Evolutionary conservation across 1,140 invertebrate genomes (phyloP).

Genomic region (Metaphire vulgaris): DNA sequence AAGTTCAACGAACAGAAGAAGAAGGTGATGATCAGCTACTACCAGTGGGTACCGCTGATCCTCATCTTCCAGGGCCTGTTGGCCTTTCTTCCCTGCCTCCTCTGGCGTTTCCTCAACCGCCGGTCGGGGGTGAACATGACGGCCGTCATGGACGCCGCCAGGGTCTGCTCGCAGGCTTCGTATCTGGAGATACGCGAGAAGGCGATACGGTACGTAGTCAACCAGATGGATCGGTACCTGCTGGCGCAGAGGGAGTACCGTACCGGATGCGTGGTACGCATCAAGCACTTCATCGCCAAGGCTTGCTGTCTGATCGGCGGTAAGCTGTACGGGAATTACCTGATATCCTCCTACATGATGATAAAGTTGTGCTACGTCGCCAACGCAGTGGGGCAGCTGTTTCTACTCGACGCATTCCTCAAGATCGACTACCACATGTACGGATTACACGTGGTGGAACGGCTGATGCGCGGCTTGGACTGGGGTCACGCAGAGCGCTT

Average conservation of each 20-base stretch:
- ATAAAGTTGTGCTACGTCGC: slow-evolving; percentile 53
- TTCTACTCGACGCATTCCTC: slow-evolving; percentile 54
- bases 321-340: too few relatives aligned
- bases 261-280: slow-evolving; percentile 39
- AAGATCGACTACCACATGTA: slow-evolving; percentile 54
- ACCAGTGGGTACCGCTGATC: too few relatives aligned
- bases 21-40: slow-evolving; percentile 42
- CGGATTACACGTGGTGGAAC: slow-evolving; percentile 51
- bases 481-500: slow-evolving; percentile 51
- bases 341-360: slow-evolving; percentile 53
- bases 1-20: slow-evolving; percentile 34
- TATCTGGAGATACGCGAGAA: slow-evolving; percentile 45
- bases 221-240: too few relatives aligned
- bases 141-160: too few relatives aligned
- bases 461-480: slow-evolving; percentile 47
- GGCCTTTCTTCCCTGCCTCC: slow-evolving; percentile 50
- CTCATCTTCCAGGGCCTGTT: slow-evolving; percentile 50
- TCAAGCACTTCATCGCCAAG: too few relatives aligned
- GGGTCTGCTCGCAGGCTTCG: slow-evolving; percentile 44
- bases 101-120: too few relatives aligned
- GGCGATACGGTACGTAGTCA: too few relatives aligned
- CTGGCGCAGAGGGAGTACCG: slow-evolving; percentile 28
- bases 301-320: too few relatives aligned
- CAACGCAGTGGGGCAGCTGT: slow-evolving; percentile 55
- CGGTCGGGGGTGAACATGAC: too few relatives aligned